Conservation (phyloP, 2,797 vertebrate species). For the Champsocephalus esox region DNA sequence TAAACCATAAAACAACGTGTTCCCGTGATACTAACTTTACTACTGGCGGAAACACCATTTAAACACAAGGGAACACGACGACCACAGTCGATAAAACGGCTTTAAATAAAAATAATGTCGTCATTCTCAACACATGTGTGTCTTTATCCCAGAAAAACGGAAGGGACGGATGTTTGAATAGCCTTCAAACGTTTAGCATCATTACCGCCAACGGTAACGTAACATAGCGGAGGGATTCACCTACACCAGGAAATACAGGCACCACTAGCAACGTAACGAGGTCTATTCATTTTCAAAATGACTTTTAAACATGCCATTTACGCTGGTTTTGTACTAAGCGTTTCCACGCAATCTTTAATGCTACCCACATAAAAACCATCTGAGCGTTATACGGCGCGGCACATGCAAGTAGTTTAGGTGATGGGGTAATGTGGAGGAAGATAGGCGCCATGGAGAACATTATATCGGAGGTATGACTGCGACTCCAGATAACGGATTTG, state of each 20-base stretch:
- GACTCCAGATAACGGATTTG: slow-evolving; percentile 34
- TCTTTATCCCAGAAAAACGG: background rate
- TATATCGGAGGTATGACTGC: slow-evolving; percentile 43
- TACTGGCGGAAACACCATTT: background rate
- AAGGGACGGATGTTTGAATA: slow-evolving; percentile 29
- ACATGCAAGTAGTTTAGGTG: slow-evolving; percentile 49
- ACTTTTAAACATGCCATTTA: background rate
- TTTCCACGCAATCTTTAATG: background rate
- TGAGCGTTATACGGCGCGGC: slow-evolving; percentile 1
- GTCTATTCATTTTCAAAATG: slow-evolving; percentile 3
- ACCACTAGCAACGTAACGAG: background rate
- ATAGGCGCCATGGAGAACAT: slow-evolving; percentile 70
- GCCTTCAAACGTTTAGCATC: slow-evolving; percentile 26
- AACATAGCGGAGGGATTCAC: slow-evolving; percentile 31
- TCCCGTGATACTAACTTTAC: background rate
- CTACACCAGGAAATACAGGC: slow-evolving; percentile 55
- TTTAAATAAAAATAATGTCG: background rate
- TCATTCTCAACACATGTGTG: background rate
- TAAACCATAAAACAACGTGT: background rate
- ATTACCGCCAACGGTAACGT: slow-evolving; percentile 25
- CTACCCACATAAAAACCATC: slow-evolving; percentile 3
- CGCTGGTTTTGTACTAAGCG: background rate
- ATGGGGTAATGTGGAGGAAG: slow-evolving; percentile 66
- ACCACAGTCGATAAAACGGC: background rate
- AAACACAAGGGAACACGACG: background rate